Conservation (phyloP, 1,140 invertebrate genomes). For the Drosophila equinoxialis region DNA sequence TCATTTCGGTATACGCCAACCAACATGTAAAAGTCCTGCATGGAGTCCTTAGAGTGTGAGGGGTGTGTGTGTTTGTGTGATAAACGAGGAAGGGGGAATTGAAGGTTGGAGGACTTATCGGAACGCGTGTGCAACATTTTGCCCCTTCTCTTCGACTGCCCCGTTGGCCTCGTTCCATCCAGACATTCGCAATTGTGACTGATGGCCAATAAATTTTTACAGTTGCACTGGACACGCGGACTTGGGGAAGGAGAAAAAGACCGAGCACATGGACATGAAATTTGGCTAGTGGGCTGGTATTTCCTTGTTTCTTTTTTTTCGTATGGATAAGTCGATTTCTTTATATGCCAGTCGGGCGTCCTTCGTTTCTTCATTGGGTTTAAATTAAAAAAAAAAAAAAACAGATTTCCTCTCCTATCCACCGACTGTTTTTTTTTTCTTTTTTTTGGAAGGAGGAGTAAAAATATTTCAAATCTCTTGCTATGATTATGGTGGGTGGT, state of each 20-base stretch:
- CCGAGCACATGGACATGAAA: neutral
- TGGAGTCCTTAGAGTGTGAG: neutral
- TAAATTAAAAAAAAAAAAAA: constrained; percentile 35
- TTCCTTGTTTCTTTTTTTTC: constrained; percentile 27
- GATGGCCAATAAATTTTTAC: constrained; percentile 79
- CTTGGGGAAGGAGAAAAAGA: neutral
- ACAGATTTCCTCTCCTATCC: too few species aligned
- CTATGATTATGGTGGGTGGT: neutral
- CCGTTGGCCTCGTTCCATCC: constrained; percentile 32
- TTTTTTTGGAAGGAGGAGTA: neutral
- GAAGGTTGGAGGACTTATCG: constrained; percentile 49
- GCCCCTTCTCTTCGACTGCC: constrained; percentile 39
- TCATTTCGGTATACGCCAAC: constrained; percentile 10
- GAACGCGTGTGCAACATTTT: constrained; percentile 73
- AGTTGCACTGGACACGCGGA: constrained; percentile 59
- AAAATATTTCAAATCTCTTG: neutral
- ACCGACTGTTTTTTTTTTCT: too few species aligned
- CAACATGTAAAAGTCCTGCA: constrained; percentile 1
- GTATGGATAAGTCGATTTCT: constrained; percentile 29
- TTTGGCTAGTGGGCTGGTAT: constrained; percentile 18
- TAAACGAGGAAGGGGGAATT: neutral
- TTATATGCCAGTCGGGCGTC: constrained; percentile 28
- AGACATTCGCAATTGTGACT: constrained; percentile 73
- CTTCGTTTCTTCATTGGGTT: constrained; percentile 31
- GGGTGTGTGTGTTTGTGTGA: too few species aligned